These are phyloP conservation scores for Cyclina sinensis DNA, from an alignment of 1,140 invertebrate genomes.

Conservation along the genomic window DNA sequence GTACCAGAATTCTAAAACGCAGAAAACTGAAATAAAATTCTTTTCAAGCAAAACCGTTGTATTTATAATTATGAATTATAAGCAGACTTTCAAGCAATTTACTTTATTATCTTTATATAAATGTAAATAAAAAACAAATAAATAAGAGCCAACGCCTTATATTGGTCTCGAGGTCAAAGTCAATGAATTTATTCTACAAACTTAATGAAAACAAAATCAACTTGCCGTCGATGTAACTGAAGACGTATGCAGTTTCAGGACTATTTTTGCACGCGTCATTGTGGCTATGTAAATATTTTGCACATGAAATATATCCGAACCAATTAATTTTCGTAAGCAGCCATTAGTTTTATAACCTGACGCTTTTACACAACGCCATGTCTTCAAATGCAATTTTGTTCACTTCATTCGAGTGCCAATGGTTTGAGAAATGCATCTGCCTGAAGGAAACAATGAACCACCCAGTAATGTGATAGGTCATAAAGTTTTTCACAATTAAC, in stretches of 20 bases:
- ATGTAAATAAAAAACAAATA: no score
- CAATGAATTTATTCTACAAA: not conserved
- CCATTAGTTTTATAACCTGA: slow-evolving; percentile 10
- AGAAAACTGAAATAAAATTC: no score
- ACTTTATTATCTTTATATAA: no score
- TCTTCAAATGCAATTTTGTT: not conserved
- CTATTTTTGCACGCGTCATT: not conserved
- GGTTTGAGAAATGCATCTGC: not conserved
- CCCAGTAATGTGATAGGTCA: no score
- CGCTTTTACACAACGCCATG: not conserved
- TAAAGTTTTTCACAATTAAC: no score
- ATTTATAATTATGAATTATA: no score
- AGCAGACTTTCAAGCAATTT: no score
- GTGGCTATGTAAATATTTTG: not conserved
- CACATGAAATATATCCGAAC: not conserved
- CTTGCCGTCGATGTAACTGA: not conserved
- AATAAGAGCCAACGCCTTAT: no score
- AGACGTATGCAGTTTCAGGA: not conserved
- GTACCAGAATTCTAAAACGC: no score
- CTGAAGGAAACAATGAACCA: no score
- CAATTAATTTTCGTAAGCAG: not conserved
- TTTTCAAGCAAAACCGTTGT: no score
- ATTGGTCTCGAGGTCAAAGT: no score
- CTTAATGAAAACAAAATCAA: not conserved
- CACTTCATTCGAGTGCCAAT: not conserved